A percentile compares a stretch with the other conserved stretches of the same genome.
phyloP scores from a whole-genome alignment of 2,113 vertebrate species.

The Ploceus nigricollis region DNA sequence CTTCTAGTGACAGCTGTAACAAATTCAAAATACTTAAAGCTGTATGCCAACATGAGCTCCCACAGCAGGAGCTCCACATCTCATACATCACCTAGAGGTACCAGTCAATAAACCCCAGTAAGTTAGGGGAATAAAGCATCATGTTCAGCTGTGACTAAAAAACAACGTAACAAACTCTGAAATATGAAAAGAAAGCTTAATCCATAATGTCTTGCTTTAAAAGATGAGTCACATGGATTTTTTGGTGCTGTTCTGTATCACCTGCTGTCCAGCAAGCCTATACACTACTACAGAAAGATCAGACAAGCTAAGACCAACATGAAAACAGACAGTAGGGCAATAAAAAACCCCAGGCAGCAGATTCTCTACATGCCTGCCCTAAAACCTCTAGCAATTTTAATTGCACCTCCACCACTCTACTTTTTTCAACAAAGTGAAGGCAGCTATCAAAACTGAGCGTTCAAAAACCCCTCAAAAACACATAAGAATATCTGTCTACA shows the following conservation, averaged over 20 bases:
- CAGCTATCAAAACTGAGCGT: fast-evolving
- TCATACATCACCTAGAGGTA: not conserved
- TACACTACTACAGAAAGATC: not conserved
- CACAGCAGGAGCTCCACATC: not conserved
- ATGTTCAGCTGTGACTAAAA: not conserved
- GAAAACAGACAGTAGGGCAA: fast-evolving
- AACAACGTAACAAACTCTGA: not conserved
- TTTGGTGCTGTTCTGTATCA: not conserved
- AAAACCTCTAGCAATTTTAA: not conserved
- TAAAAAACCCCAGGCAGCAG: not conserved
- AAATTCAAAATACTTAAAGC: not conserved
- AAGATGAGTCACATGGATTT: not conserved
- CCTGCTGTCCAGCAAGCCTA: not conserved
- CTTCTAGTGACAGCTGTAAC: not conserved
- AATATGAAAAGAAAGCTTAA: not conserved
- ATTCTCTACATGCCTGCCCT: not conserved
- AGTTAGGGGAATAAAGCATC: not conserved
- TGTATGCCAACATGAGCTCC: not conserved
- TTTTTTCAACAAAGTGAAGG: not conserved
- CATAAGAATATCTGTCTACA: fast-evolving
- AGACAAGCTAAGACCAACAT: not conserved
- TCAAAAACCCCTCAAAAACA: not conserved
- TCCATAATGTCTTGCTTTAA: not conserved
- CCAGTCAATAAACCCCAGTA: not conserved
- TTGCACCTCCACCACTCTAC: not conserved